phyloP scores from a whole-genome alignment of 2,113 vertebrate species.

The Colius striatus region DNA sequence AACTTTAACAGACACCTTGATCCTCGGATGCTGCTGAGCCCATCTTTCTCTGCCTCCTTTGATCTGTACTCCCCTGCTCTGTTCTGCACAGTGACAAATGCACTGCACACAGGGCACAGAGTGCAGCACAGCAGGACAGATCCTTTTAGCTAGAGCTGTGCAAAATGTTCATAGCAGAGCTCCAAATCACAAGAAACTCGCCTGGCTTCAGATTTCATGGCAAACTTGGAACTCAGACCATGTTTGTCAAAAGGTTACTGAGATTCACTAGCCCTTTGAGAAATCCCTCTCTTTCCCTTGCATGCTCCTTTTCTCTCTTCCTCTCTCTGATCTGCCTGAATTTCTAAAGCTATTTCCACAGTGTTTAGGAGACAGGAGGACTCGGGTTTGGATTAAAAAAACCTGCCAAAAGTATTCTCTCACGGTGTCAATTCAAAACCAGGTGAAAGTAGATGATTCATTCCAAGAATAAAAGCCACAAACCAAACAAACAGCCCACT shows the following conservation, averaged over 20 bases:
- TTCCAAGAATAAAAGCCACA: background rate
- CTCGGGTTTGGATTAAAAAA: conserved; percentile 36
- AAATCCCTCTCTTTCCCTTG: conserved; percentile 30
- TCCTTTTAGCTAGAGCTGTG: conserved; percentile 62
- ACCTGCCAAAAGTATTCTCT: conserved; percentile 34
- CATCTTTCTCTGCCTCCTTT: conserved; percentile 53
- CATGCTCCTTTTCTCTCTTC: background rate
- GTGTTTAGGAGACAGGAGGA: conserved; percentile 25
- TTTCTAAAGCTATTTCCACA: conserved; percentile 61
- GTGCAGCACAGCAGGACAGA: conserved; percentile 66
- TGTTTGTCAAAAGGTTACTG: conserved; percentile 50
- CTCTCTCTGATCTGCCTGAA: conserved; percentile 35
- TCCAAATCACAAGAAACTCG: conserved; percentile 65
- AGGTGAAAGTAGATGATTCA: conserved; percentile 1
- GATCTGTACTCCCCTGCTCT: conserved; percentile 64
- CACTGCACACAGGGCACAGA: conserved; percentile 58
- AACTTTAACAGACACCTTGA: conserved; percentile 61
- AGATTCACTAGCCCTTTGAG: conserved; percentile 46
- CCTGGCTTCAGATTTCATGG: conserved; percentile 46
- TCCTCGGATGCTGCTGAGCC: conserved; percentile 33
- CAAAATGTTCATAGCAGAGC: conserved; percentile 68
- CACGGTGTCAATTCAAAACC: conserved; percentile 39
- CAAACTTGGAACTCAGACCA: conserved; percentile 59
- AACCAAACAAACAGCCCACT: background rate
- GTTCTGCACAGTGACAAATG: conserved; percentile 68